phyloP scores from a whole-genome alignment of 23 tunicate species.

The Trididemnum clinides region DNA sequence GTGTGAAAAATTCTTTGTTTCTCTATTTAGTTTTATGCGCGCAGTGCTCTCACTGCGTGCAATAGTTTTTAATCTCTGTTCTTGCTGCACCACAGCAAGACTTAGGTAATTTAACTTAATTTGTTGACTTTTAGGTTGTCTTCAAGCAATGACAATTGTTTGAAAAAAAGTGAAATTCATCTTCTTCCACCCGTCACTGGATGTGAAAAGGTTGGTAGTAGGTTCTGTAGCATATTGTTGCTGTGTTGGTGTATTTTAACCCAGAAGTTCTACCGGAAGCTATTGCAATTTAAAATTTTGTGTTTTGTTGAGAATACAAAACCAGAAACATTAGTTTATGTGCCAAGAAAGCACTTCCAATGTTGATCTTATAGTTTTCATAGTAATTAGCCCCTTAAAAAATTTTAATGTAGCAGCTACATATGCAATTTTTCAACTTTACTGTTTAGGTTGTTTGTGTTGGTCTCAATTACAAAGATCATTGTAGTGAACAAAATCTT shows the following conservation, averaged over 20 bases:
- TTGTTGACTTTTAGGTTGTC: background rate
- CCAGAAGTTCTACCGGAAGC: too few species aligned
- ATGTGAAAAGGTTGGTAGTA: conserved; percentile 73
- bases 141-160: background rate
- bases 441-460: conserved; percentile 73
- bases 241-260: background rate
- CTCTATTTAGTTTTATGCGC: too few species aligned
- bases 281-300: too few species aligned
- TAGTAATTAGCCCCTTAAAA: too few species aligned
- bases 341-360: too few species aligned
- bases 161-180: conserved; percentile 37
- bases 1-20: too few species aligned
- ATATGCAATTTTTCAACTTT: background rate
- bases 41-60: too few species aligned
- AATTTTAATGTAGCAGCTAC: too few species aligned
- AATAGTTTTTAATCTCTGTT: background rate
- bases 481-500: conserved; percentile 80
- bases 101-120: background rate
- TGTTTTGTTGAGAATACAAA: too few species aligned
- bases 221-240: background rate
- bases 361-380: too few species aligned
- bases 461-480: conserved; percentile 93
- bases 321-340: too few species aligned
- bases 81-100: background rate
- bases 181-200: conserved; percentile 67